Base-by-base conservation (phyloP, 2,797 vertebrate genomes). In the Sibirionetta formosa region DNA sequence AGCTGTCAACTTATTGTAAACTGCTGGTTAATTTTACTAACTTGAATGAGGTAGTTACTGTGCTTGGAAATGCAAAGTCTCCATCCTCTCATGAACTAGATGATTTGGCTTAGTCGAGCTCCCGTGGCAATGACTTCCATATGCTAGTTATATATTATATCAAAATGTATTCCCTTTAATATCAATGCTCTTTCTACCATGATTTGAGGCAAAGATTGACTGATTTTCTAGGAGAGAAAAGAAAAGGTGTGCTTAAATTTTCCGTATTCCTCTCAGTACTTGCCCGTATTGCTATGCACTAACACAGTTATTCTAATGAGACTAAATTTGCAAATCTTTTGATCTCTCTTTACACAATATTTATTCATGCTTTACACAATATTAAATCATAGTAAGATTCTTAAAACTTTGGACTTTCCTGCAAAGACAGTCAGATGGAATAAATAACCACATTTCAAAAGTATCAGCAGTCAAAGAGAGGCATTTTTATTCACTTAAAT, bases 271-370 rank as follows among this genome's bases (percentile, higher is more conserved):
- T 20, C 69, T 93, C 85, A 46, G 11, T 66, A 58, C 48, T 69
- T 66, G 38, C 40, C 63, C 33, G 22, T 53, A 66, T 44, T 73
- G 71, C 70, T 66, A 29, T 64, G 44, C 71, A n/a, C 20, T 91
- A 50, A 58, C 60, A 50, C 17, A 2, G 31, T 29, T 64, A 48
- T 61, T 57, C 68, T 70, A 79, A 57, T 31, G n/a, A 40, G 57
- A 58, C 33, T 61, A 51, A 76, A 54, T 88, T 82, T 80, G 63
- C 60, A 73, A 51, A 77, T 82, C 82, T 80, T 95, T 95, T 92
- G n/a, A 82, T 88, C 64, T 93, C 79, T 83, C 58, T 73, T 88
- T 90, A 77, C 46, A 50, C 26, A 80, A 23, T 42, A 64, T 77
- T 89, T 91, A 75, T 81, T 94, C 53, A 38, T 19, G 5, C 24